Conservation (phyloP, 2,113 vertebrate species). For the Turdus rufiventris region DNA sequence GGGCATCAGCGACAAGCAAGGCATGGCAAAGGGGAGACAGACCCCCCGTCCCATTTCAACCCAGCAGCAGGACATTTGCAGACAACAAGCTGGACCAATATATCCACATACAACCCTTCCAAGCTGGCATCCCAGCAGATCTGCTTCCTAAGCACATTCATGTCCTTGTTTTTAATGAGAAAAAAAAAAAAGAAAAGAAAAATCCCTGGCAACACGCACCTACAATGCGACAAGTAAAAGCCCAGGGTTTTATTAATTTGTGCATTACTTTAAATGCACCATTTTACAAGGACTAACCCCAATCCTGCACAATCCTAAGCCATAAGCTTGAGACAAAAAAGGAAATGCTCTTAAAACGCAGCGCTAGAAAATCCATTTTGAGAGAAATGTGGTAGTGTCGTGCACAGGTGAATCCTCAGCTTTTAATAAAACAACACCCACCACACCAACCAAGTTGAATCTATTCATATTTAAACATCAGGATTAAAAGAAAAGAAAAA, state of each 20-base stretch:
- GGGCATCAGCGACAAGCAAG: rapidly evolving
- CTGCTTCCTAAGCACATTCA: neutral
- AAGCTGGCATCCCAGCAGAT: neutral
- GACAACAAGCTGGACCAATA: neutral
- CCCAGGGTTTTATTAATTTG: constrained; percentile 36
- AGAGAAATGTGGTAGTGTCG: neutral
- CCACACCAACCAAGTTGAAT: neutral
- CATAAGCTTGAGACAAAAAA: constrained; percentile 48
- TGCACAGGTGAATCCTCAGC: constrained; percentile 23
- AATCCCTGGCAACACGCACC: neutral
- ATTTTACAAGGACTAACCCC: constrained; percentile 33
- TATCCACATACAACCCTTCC: rapidly evolving
- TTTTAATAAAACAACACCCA: neutral
- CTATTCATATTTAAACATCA: neutral
- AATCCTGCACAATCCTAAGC: constrained; percentile 56
- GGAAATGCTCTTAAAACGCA: constrained; percentile 15
- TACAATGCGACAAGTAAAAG: neutral
- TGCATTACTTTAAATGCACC: constrained; percentile 11
- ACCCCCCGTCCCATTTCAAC: neutral
- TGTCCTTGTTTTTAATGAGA: constrained; percentile 10
- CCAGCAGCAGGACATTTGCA: neutral
- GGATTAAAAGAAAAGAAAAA: neutral
- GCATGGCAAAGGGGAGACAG: neutral
- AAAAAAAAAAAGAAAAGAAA: neutral
- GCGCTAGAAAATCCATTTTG: neutral